Evolutionary conservation across 2,888 invertebrate genomes (phyloP), one percentile per base, ranked within the genome.

Genomic region (Torymus aiolomorphi): DNA sequence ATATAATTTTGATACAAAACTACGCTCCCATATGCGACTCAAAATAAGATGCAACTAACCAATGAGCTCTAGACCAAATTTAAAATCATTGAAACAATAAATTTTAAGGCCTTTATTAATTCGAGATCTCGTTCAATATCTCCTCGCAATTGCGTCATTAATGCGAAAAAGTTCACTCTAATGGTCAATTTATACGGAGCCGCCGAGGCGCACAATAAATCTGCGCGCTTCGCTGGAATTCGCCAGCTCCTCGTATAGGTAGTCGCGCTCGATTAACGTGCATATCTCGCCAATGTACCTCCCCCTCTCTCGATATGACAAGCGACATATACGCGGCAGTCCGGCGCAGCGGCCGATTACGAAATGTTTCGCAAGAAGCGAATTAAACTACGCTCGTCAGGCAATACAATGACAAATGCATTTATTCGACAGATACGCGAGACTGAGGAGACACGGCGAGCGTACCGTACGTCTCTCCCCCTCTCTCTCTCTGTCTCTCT

Each of bases 341-440:
- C 24, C 3, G 54, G 18, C 72, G 16, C 57, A 14, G 42, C 31
- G 18, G 18, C 18, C 57, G 51, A 16, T 71, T 56, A 70, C 56
- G 65, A 57, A 31, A 52, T 49, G 76, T 76, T 76, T 62, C 69
- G 67, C 76, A 54, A 76, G 31, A 65, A 16, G 18, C 16, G 14
- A 69, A 76, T 69, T 76, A 69, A 76, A 31, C 61, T 75, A 57
- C 20, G 75, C 76, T 76, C 65, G 52, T 63, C 69, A 70, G 57
- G 18, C 65, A 57, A 62, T 65, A n/a, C 77, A 77, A 77, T 77
- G 71, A 77, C 71, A 71, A 77, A 77, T 77, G 18, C 65, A 77
- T 77, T 77, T 71, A 63, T 65, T 65, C 59, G 77, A 73, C 73
- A 59, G 62, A 31, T 10, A 56, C 67, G 11, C 16, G 14, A 49